Percentiles rank a stretch among this genome's conserved stretches.
These are phyloP conservation scores for Diorhabda sublineata DNA, from an alignment of 1,140 invertebrate species.

Conservation along the genomic window DNA sequence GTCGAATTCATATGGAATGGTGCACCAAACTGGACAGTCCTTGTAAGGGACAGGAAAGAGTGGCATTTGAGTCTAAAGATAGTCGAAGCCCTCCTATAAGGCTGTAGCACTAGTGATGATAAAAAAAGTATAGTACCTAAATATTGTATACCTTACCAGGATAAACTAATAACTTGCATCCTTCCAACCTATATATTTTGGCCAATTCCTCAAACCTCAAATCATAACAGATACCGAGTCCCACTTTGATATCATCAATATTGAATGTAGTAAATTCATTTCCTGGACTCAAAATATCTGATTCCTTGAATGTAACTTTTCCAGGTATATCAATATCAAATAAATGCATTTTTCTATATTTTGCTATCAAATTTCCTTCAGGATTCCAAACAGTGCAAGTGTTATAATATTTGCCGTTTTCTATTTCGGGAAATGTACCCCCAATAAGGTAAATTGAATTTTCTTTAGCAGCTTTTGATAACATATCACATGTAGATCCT, in stretches of 20 bases:
- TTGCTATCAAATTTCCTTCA: conserved; percentile 68
- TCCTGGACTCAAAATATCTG: conserved; percentile 75
- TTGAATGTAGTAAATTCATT: conserved; percentile 72
- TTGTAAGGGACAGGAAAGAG: too few relatives aligned
- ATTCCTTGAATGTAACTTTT: conserved; percentile 91
- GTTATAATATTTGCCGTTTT: conserved; percentile 72
- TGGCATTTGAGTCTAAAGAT: too few relatives aligned
- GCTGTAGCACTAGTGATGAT: too few relatives aligned
- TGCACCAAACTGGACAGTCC: too few relatives aligned
- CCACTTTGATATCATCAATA: conserved; percentile 76
- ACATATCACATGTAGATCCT: conserved; percentile 65
- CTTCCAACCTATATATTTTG: conserved; percentile 64
- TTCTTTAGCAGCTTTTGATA: conserved; percentile 73
- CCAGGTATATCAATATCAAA: conserved; percentile 94
- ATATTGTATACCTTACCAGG: conserved; percentile 58
- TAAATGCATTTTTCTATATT: conserved; percentile 83
- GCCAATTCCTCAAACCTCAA: conserved; percentile 88
- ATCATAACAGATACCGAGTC: conserved; percentile 96
- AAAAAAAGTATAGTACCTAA: too few relatives aligned
- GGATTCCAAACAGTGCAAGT: conserved; percentile 87
- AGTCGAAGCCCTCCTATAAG: too few relatives aligned
- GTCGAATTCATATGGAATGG: too few relatives aligned
- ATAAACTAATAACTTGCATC: conserved; percentile 39
- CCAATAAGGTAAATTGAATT: conserved; percentile 80
- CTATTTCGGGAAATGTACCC: conserved; percentile 83